Conservation (phyloP, 2,888 invertebrate species). For the Hydrotaea cyrtoneurina region DNA sequence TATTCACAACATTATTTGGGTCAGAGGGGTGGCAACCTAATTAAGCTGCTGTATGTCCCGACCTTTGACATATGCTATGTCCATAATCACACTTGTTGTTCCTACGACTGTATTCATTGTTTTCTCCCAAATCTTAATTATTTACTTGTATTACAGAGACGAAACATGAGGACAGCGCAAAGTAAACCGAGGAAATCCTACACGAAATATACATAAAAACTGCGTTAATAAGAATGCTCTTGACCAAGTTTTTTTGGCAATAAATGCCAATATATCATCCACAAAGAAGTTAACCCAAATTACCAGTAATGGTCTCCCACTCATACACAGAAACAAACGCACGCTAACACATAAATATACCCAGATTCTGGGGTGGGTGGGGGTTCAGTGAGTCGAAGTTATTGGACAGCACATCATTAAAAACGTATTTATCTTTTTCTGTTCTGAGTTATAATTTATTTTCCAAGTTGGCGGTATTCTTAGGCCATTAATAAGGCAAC, state of each 20-base stretch:
- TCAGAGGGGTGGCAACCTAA: neutral
- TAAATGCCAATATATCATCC: conserved; percentile 45
- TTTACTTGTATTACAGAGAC: conserved; percentile 10
- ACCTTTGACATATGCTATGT: neutral
- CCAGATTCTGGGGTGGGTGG: neutral
- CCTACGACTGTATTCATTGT: neutral
- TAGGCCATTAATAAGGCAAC: conserved; percentile 36
- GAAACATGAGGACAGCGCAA: neutral
- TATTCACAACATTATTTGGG: neutral
- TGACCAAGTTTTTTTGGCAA: conserved; percentile 35
- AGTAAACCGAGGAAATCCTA: neutral
- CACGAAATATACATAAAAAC: conserved; percentile 11
- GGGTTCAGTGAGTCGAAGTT: neutral
- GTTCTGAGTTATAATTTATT: conserved; percentile 34
- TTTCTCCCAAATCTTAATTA: conserved; percentile 16
- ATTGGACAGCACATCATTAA: conserved; percentile 57
- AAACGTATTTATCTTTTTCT: conserved; percentile 52
- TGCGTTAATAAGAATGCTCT: conserved; percentile 23
- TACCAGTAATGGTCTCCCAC: conserved; percentile 7
- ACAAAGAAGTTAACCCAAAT: conserved; percentile 38
- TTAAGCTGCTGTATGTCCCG: neutral
- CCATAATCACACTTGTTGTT: neutral
- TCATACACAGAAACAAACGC: no score
- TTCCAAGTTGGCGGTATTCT: conserved; percentile 29
- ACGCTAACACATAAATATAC: neutral